Evolutionary conservation across 2,113 vertebrate species (phyloP).

Genomic region (Miniopterus natalensis): DNA sequence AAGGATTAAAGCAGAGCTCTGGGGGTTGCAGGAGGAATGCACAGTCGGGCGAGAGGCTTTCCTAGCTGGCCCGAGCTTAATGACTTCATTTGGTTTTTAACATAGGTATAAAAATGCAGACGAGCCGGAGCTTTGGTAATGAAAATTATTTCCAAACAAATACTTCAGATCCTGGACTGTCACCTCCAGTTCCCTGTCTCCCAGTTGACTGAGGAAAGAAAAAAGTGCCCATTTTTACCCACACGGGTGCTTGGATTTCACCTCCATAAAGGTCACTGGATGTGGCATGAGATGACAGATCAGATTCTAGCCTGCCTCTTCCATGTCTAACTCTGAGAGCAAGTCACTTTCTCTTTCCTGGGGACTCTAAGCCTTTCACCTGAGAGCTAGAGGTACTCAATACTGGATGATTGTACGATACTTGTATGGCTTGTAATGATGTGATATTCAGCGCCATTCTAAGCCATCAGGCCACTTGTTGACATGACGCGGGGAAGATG

Average conservation of each 20-base stretch:
- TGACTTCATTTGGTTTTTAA: conserved; percentile 49
- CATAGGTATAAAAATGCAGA: conserved; percentile 59
- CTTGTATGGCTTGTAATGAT: background rate
- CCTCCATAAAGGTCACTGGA: background rate
- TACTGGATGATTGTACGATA: accelerated
- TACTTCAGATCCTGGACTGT: background rate
- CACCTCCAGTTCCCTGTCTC: background rate
- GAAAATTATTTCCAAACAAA: conserved; percentile 2
- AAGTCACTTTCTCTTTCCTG: background rate
- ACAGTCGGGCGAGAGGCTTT: conserved; percentile 6
- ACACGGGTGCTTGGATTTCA: background rate
- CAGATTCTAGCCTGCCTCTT: background rate
- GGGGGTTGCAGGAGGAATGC: background rate
- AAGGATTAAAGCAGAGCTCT: conserved; percentile 50
- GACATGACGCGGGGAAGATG: background rate
- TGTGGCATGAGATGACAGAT: background rate
- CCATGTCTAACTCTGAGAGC: background rate
- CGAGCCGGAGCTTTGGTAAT: conserved; percentile 36
- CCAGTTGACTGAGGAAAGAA: background rate
- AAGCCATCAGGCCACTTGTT: background rate
- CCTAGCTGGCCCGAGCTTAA: conserved; percentile 52
- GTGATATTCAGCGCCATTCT: background rate
- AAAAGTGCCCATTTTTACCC: accelerated
- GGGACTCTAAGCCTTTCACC: background rate
- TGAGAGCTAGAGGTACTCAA: background rate